Percentiles rank a stretch among this genome's conserved stretches.
These are phyloP conservation scores for Tachysurus vachellii DNA, from an alignment of 2,113 vertebrate species.

Conservation along the genomic window DNA sequence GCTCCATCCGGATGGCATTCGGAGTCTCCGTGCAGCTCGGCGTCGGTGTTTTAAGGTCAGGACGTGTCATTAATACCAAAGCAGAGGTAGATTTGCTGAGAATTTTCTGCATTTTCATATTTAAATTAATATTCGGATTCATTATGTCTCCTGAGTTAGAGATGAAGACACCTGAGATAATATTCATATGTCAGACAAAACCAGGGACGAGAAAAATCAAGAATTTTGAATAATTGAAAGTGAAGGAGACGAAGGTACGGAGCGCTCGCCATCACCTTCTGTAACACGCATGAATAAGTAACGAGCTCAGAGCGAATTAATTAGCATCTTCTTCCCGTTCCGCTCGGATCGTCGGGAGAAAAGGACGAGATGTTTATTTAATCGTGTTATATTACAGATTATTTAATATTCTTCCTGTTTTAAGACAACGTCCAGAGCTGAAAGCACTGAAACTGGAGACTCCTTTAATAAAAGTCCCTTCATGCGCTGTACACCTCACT, in stretches of 20 bases:
- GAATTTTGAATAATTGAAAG: constrained; percentile 47
- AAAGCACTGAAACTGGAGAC: neutral
- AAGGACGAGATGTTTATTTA: neutral
- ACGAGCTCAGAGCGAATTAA: constrained; percentile 36
- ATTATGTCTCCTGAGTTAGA: neutral
- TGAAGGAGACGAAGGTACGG: constrained; percentile 16
- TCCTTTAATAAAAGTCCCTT: neutral
- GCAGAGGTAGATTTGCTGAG: neutral
- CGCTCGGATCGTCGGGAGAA: neutral
- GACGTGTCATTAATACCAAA: constrained; percentile 8
- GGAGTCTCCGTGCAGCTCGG: neutral
- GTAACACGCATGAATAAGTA: constrained; percentile 44
- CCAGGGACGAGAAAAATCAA: neutral
- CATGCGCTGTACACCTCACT: too few relatives aligned
- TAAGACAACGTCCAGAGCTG: neutral
- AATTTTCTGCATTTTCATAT: constrained; percentile 1
- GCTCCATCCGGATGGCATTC: neutral
- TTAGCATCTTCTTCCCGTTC: constrained; percentile 27
- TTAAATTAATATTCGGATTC: constrained; percentile 19
- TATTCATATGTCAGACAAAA: constrained; percentile 22
- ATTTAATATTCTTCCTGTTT: neutral
- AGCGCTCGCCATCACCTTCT: constrained; percentile 26
- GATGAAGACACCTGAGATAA: neutral
- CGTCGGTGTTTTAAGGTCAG: constrained; percentile 29
- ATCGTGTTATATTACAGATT: neutral